Evolutionary conservation across 2,113 vertebrate genomes (phyloP).

Genomic region (Perognathus longimembris): DNA sequence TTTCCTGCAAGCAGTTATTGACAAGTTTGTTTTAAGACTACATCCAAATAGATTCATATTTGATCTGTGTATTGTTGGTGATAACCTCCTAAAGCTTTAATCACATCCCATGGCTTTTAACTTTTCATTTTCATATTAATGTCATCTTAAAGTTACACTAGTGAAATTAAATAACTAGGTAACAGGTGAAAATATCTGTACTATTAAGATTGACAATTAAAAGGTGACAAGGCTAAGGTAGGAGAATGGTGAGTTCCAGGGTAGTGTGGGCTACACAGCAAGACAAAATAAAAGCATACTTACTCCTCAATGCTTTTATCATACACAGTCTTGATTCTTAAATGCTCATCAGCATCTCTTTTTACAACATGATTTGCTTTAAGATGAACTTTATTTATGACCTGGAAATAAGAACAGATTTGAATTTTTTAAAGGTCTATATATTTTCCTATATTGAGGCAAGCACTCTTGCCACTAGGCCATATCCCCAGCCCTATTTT

Average conservation of each 20-base stretch:
- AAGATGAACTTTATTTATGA: conserved; percentile 92
- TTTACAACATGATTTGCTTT: conserved; percentile 91
- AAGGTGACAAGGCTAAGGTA: not conserved
- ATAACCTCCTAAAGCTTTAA: not conserved
- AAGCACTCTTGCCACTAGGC: too few relatives aligned
- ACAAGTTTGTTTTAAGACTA: not conserved
- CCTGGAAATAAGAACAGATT: conserved; percentile 83
- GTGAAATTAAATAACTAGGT: not conserved
- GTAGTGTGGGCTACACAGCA: too few relatives aligned
- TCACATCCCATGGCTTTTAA: not conserved
- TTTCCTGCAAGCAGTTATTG: conserved; percentile 4
- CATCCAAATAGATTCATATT: not conserved
- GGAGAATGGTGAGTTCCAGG: not conserved
- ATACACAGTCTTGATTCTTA: conserved; percentile 93
- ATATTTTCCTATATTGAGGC: not conserved
- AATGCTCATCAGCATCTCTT: conserved; percentile 91
- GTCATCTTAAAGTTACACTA: not conserved
- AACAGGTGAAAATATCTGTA: conserved; percentile 46
- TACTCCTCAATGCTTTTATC: conserved; percentile 95
- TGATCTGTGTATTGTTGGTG: conserved; percentile 41
- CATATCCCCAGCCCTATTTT: too few relatives aligned
- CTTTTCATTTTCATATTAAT: conserved; percentile 40
- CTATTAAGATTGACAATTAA: not conserved
- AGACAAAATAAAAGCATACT: conserved; percentile 75
- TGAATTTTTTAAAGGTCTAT: not conserved